Conservation (phyloP, 2,113 vertebrate genomes). For the Capra hircus region DNA sequence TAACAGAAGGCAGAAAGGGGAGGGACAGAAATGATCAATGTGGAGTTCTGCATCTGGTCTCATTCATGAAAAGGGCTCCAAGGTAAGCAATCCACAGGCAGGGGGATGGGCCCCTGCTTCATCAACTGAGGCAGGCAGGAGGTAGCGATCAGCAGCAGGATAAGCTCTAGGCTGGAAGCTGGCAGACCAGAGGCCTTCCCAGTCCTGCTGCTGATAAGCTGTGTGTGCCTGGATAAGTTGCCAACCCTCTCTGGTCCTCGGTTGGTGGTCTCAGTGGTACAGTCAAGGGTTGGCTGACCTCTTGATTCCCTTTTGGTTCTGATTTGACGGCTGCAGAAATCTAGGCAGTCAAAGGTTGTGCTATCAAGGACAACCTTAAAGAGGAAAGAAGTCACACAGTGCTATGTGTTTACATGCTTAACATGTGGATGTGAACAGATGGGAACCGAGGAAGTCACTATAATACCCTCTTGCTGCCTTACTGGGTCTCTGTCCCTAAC, state of each 20-base stretch:
- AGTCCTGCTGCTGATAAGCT: neutral
- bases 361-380: neutral
- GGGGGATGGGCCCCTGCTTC: neutral
- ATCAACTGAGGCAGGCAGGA: neutral
- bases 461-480: neutral
- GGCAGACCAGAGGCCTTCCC: neutral
- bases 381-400: neutral
- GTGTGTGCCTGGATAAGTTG: neutral
- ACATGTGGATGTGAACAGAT: fast-evolving
- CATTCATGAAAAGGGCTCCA: slow-evolving; percentile 79
- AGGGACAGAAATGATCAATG: slow-evolving; percentile 81
- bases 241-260: neutral
- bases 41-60: slow-evolving; percentile 83
- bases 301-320: neutral
- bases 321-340: neutral
- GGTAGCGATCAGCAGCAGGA: neutral
- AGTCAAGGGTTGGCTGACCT: neutral
- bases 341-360: neutral
- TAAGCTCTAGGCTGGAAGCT: neutral
- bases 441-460: neutral
- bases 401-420: neutral
- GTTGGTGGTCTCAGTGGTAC: neutral
- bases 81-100: slow-evolving; percentile 74
- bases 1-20: slow-evolving; percentile 76
- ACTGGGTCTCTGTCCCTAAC: neutral